Evolutionary conservation across 2,113 vertebrate genomes (phyloP).

Genomic region (cattle (Bos taurus)): ARS-UCD2.0 NC_037352.1:9734501-9735000

Average conservation of each 20-base stretch:
- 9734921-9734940: not conserved
- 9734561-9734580: not conserved
- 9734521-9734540: not conserved
- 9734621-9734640: slow-evolving; percentile 2
- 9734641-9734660: slow-evolving; percentile 15
- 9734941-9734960: not conserved
- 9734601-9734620: not conserved
- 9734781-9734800: not conserved
- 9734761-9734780: not conserved
- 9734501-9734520: not conserved
- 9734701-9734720: slow-evolving; percentile 64
- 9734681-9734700: slow-evolving; percentile 66
- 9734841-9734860: not conserved
- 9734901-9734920: not conserved
- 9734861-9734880: not conserved
- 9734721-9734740: slow-evolving; percentile 53
- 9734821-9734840: not conserved
- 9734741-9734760: slow-evolving; percentile 4
- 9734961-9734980: not conserved
- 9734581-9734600: not conserved
- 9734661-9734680: slow-evolving; percentile 32
- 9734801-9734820: not conserved
- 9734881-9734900: not conserved
- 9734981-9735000: not conserved
- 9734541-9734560: not conserved